A percentile compares a stretch with the other conserved stretches of the same genome.
These are phyloP conservation scores for Lytechinus variegatus DNA, from an alignment of 35 echinoderm and acorn worm species.

Conservation along the genomic window DNA sequence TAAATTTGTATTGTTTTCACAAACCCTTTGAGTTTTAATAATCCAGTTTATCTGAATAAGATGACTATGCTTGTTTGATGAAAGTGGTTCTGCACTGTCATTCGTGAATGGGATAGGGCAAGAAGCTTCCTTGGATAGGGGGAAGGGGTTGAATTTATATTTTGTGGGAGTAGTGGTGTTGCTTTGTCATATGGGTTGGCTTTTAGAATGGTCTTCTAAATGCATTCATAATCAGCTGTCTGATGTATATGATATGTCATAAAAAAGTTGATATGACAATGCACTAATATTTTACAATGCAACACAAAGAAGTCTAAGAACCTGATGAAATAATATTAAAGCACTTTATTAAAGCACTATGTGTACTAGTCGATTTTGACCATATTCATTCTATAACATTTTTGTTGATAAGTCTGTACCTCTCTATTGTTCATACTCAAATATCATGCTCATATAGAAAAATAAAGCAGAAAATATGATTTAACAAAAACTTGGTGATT, in stretches of 20 bases:
- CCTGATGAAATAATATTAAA: no score
- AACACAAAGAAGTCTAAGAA: no score
- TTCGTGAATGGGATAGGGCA: background rate
- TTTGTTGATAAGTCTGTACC: no score
- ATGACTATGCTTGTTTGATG: background rate
- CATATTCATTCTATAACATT: no score
- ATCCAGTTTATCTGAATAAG: background rate
- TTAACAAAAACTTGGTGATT: no score
- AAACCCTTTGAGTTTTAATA: background rate
- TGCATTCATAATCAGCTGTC: background rate
- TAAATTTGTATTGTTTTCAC: background rate
- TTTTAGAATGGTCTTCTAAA: background rate
- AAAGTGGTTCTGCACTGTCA: background rate
- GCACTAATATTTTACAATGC: background rate
- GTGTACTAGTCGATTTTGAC: no score
- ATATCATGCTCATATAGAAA: no score
- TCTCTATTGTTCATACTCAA: no score
- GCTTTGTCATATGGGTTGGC: slow-evolving; percentile 9
- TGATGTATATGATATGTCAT: background rate
- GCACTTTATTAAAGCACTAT: no score
- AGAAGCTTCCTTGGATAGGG: no score
- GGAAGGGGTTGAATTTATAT: background rate
- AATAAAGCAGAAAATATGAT: no score
- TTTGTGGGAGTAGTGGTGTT: background rate
- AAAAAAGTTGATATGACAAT: background rate